phyloP scores from a whole-genome alignment of 2,113 vertebrate genomes.

The Microcebus lehilahytsara region DNA sequence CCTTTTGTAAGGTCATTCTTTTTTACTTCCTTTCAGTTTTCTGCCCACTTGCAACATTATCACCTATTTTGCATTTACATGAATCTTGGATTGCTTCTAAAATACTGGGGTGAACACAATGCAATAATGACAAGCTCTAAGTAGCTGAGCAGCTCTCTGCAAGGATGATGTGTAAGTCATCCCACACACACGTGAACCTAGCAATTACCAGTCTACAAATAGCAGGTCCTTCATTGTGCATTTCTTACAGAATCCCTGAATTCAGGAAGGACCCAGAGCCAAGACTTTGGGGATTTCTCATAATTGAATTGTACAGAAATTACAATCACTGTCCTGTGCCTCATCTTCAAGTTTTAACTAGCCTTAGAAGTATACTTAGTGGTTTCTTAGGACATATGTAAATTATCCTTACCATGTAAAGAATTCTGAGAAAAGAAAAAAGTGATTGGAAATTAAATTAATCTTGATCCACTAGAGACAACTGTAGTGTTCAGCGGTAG shows the following conservation, averaged over 20 bases:
- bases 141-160: not conserved
- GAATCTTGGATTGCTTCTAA: slow-evolving; percentile 13
- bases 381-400: not conserved
- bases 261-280: not conserved
- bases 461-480: not conserved
- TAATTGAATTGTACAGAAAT: not conserved
- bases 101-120: not conserved
- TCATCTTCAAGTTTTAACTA: not conserved
- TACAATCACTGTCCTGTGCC: not conserved
- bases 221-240: accelerated
- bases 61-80: not conserved
- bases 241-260: not conserved
- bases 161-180: not conserved
- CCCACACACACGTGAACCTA: not conserved
- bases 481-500: not conserved
- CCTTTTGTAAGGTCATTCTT: not conserved
- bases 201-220: not conserved
- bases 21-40: not conserved
- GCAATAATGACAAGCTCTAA: not conserved
- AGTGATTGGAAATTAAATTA: not conserved
- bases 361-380: not conserved
- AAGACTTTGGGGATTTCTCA: too few relatives aligned
- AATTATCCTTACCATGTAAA: not conserved
- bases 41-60: not conserved
- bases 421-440: not conserved